These are phyloP conservation scores for Falco naumanni DNA, from an alignment of 2,797 vertebrate species.

Conservation along the genomic window DNA sequence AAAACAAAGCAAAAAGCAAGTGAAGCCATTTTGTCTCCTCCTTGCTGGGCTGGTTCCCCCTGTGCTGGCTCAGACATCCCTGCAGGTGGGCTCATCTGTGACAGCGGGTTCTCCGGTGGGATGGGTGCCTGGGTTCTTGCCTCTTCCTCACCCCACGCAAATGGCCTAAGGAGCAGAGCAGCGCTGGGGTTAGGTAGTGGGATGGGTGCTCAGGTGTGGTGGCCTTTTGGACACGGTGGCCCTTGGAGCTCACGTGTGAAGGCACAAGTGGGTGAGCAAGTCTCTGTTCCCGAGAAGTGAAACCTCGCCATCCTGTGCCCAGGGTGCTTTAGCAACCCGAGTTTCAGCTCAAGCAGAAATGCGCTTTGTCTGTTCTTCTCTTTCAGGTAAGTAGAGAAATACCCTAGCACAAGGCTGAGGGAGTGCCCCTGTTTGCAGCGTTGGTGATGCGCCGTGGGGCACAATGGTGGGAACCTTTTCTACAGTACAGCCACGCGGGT, in stretches of 20 bases:
- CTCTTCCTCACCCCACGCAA: accelerated
- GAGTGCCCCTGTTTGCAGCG: background rate
- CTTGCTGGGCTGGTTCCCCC: background rate
- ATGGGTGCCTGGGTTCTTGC: background rate
- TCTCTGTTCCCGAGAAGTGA: background rate
- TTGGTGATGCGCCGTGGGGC: accelerated
- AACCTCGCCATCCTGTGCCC: background rate
- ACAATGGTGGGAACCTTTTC: background rate
- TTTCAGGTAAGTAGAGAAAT: background rate
- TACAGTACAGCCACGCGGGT: background rate
- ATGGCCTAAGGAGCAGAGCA: accelerated
- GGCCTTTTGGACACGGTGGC: accelerated
- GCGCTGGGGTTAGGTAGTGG: accelerated
- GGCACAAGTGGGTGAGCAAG: background rate
- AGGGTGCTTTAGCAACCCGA: background rate
- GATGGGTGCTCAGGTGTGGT: accelerated
- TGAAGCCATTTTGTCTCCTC: background rate
- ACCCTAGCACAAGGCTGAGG: accelerated
- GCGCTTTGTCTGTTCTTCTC: background rate
- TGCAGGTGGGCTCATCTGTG: accelerated
- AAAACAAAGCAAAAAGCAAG: background rate
- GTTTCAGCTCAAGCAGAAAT: background rate
- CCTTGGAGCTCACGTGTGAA: background rate
- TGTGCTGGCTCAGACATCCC: accelerated
- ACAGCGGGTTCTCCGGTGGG: accelerated